These are phyloP conservation scores for Eupelmus urozonus DNA, from an alignment of 2,888 invertebrate genomes.

Conservation along the genomic window DNA sequence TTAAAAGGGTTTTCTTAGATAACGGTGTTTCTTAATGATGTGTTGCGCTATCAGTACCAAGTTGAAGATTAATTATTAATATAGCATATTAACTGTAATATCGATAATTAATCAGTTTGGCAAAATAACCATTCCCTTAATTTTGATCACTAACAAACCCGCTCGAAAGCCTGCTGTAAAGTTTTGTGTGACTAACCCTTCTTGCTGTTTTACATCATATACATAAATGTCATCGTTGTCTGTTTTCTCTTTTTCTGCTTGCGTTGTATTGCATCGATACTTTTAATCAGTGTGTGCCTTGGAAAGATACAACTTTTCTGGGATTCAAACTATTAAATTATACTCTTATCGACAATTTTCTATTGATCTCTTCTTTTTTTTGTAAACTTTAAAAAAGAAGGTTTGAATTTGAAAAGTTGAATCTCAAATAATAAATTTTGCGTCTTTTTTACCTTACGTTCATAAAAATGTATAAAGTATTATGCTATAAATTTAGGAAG, in stretches of 20 bases:
- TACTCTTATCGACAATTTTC: no score
- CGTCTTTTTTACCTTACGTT: slow-evolving; percentile 10
- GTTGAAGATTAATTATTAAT: slow-evolving; percentile 57
- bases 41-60: slow-evolving; percentile 56
- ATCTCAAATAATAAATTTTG: slow-evolving; percentile 7
- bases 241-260: slow-evolving; percentile 52
- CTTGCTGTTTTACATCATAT: slow-evolving; percentile 44
- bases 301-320: slow-evolving; percentile 21
- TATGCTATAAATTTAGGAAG: no score
- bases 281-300: slow-evolving; percentile 48
- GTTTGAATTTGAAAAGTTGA: slow-evolving; percentile 21
- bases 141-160: slow-evolving; percentile 50
- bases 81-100: slow-evolving; percentile 29
- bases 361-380: neutral
- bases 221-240: slow-evolving; percentile 46
- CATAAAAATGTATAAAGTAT: neutral
- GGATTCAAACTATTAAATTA: slow-evolving; percentile 32
- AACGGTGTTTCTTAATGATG: slow-evolving; percentile 54
- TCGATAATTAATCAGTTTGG: slow-evolving; percentile 58
- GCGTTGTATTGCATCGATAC: slow-evolving; percentile 49
- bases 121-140: slow-evolving; percentile 42
- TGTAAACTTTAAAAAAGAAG: neutral
- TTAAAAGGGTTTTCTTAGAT: slow-evolving; percentile 36
- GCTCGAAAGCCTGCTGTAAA: slow-evolving; percentile 54
- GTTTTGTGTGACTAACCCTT: slow-evolving; percentile 47